Evolutionary conservation across 2,888 invertebrate species (phyloP).

Genomic region (Pachydiplax longipennis): DNA sequence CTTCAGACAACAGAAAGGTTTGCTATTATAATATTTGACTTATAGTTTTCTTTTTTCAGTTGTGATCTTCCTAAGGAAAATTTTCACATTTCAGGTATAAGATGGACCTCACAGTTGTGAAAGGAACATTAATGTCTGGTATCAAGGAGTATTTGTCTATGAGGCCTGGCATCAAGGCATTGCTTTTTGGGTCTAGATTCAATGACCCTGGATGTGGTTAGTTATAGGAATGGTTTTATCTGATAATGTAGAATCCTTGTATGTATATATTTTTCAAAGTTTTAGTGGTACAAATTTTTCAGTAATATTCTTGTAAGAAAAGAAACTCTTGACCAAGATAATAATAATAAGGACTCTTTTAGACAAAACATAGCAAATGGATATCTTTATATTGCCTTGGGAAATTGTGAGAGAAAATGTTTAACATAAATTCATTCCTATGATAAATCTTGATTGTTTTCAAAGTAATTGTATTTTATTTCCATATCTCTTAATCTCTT

Average conservation of each 20-base stretch:
- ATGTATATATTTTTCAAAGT: too few species aligned
- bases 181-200: conserved; percentile 89
- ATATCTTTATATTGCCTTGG: background rate
- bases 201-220: conserved; percentile 66
- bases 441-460: background rate
- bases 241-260: too few species aligned
- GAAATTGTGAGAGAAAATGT: background rate
- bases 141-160: conserved; percentile 69
- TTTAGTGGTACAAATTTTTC: too few species aligned
- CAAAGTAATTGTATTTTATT: too few species aligned
- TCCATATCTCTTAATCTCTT: too few species aligned
- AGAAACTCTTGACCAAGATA: background rate
- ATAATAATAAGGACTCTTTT: too few species aligned
- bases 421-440: background rate
- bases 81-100: conserved; percentile 65
- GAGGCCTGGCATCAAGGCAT: conserved; percentile 74
- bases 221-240: too few species aligned
- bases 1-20: conserved; percentile 68
- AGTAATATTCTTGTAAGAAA: background rate
- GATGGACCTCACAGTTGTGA: conserved; percentile 73
- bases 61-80: background rate
- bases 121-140: conserved; percentile 75
- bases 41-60: background rate
- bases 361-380: too few species aligned
- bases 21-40: background rate